Evolutionary conservation across 2,113 vertebrate genomes (phyloP), one percentile per base, ranked within the genome.

Genomic region (Sigmodon hispidus): DNA sequence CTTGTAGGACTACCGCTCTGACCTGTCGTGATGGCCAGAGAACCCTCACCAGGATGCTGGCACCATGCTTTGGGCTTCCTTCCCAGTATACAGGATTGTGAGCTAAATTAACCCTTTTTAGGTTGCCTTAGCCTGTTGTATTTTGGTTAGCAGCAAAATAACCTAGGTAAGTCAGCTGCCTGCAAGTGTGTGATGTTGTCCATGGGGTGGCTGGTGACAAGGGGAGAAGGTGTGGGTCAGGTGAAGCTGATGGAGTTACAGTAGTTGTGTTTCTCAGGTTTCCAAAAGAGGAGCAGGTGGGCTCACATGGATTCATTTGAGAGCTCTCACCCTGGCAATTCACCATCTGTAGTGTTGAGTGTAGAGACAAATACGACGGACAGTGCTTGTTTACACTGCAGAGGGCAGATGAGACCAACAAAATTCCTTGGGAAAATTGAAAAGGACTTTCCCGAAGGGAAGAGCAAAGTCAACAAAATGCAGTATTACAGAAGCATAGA

Each of bases 401-500:
- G 52, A 43, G 36, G 21, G 10, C 50, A 70, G 31, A 45, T 67
- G 17, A 57, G 85, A 43, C 57, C 59, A 61, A 50, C 83, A 26
- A 85, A 59, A 57, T 0, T 83, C 48, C 86, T 69, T 3, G 50
- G 31, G 21, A 21, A 59, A 76, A 5, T 43, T 65, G 72, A 93
- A 36, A 90, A 73, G 19, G 48, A 63, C 24, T 52, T 95, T 34
- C 57, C 69, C 81, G 93, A 87, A 75, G 36, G 43, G n/a, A 70
- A 48, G 24, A 91, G 59, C 57, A 91, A 36, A 92, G 45, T 87
- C 52, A 91, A 87, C 63, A 91, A n/a, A 79, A 57, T 52, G 43
- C 65, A 43, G 5, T 63, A 2, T 34, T 76, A 31, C 48, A 79
- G 57, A 89, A 81, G 50, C 40, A 57, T 55, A 70, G 79, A 45